Evolutionary conservation across 2,888 invertebrate species (phyloP).

Genomic region (Incurvaria masculella): DNA sequence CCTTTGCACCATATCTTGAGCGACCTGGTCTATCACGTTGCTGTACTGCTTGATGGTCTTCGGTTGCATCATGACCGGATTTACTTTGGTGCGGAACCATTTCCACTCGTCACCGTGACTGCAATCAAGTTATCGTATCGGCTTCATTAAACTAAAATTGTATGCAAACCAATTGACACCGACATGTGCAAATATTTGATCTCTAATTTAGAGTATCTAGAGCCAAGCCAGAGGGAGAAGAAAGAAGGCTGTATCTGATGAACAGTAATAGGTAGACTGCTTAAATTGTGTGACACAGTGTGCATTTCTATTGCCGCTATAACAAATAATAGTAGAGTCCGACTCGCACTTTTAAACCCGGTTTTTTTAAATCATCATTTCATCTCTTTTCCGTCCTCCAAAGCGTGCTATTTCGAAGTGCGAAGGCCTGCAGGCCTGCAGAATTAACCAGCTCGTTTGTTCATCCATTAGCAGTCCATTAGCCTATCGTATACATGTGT

Average conservation of each 20-base stretch:
- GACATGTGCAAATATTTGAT: background rate
- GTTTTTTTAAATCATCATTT: no score
- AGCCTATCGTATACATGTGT: background rate
- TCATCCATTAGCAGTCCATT: background rate
- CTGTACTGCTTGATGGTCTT: slow-evolving; percentile 67
- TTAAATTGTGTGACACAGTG: background rate
- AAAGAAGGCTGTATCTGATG: background rate
- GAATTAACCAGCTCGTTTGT: no score
- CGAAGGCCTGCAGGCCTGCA: no score
- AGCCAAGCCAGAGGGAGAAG: background rate
- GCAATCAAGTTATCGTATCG: slow-evolving; percentile 17
- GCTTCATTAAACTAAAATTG: slow-evolving; percentile 8
- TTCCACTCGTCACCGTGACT: slow-evolving; percentile 80
- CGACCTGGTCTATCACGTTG: slow-evolving; percentile 62
- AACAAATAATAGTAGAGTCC: background rate
- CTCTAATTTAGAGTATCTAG: background rate
- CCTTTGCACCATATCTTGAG: slow-evolving; percentile 63
- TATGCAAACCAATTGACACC: background rate
- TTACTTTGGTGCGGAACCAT: slow-evolving; percentile 68
- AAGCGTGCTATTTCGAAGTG: no score
- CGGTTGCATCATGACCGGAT: slow-evolving; percentile 72
- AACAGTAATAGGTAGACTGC: no score
- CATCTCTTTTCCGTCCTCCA: no score
- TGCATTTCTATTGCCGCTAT: no score
- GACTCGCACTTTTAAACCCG: no score